phyloP scores from a whole-genome alignment of 1,140 invertebrate genomes.

The Ostrea denselamellosa region DNA sequence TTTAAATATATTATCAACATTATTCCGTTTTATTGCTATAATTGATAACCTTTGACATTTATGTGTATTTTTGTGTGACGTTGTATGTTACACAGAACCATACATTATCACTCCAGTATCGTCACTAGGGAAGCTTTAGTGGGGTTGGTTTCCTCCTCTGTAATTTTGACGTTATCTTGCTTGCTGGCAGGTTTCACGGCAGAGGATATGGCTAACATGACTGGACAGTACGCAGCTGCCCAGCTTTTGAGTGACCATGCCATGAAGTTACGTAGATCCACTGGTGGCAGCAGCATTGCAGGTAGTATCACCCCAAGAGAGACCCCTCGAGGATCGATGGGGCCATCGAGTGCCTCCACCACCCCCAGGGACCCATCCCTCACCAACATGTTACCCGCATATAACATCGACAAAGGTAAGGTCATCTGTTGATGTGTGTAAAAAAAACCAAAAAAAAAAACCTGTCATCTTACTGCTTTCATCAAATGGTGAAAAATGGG shows the following conservation, averaged over 20 bases:
- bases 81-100: too few relatives aligned
- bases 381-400: background rate
- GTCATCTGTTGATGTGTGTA: background rate
- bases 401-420: slow-evolving; percentile 20
- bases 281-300: slow-evolving; percentile 33
- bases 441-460: background rate
- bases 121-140: too few relatives aligned
- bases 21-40: too few relatives aligned
- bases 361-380: slow-evolving; percentile 43
- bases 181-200: slow-evolving; percentile 47
- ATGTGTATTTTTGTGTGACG: too few relatives aligned
- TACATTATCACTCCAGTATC: too few relatives aligned
- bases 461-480: background rate
- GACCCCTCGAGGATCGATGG: slow-evolving; percentile 40
- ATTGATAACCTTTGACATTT: too few relatives aligned
- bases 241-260: slow-evolving; percentile 46
- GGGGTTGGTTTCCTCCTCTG: too few relatives aligned
- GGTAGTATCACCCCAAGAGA: slow-evolving; percentile 13
- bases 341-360: slow-evolving; percentile 19
- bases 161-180: background rate
- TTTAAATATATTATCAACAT: too few relatives aligned
- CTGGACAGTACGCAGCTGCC: slow-evolving; percentile 48
- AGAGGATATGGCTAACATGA: slow-evolving; percentile 53
- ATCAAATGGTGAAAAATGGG: background rate
- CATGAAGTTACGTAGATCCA: slow-evolving; percentile 35